Evolutionary conservation across 2,113 vertebrate genomes (phyloP), one percentile per base, ranked within the genome.

Genomic region (Myrmophylax atrothorax): DNA sequence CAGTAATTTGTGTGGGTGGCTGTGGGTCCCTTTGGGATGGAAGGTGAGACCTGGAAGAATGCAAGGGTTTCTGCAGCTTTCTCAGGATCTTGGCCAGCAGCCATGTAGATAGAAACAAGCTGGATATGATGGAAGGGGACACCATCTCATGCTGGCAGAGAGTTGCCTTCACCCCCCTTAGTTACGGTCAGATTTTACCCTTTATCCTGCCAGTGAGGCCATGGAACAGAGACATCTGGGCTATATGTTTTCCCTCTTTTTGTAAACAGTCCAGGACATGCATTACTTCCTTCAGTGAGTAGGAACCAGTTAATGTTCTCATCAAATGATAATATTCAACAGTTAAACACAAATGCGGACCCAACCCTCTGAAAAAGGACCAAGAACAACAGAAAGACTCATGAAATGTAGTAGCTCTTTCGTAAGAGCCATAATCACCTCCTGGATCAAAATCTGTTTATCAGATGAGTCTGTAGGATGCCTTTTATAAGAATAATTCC

Each of bases 311-410:
- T 77, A 62, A 80, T 24, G 7, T 84, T 72, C 52, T 64, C 74
- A 72, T 69, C 52, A 76, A 73, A 78, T 83, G 62, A 49, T 23
- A 50, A 60, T 2, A 10, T 72, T 47, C 62, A 56, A 64, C 33
- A 58, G 70, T 49, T 79, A 91, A 94, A 87, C 7, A 55, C 26
- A 84, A 95, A 72, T 80, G n/a, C 35, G 3, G 2, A 82, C 63
- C 52, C 44, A 56, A 84, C 81, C 33, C 46, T 88, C 92, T 94
- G 85, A 92, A 89, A 90, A 76, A 12, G 26, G 38, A 80, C 82
- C 83, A 94, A 95, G 72, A 94, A 68, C 33, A 96, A 94, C 58
- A 95, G 79, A 79, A 86, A 68, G 49, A 72, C 29, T 78, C 77
- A 75, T 64, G 18, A 96, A 96, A 70, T 16, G 9, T 5, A 81